A percentile compares a stretch with the other conserved stretches of the same genome.
These are phyloP conservation scores for Hormaphis cornu DNA, from an alignment of 1,140 invertebrate genomes.

Conservation along the genomic window DNA sequence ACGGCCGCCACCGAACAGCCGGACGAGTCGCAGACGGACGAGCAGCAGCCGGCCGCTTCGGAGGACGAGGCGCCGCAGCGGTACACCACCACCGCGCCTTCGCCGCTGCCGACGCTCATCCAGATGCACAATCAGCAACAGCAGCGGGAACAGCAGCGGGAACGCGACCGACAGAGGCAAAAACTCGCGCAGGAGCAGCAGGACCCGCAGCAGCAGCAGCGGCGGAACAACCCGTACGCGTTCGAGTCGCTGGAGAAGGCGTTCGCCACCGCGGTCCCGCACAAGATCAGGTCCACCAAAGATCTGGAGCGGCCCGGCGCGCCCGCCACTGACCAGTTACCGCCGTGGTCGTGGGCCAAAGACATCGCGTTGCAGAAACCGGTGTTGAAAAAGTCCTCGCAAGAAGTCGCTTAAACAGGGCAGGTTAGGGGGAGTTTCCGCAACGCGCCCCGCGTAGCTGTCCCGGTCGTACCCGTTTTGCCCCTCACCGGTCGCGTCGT, in stretches of 20 bases:
- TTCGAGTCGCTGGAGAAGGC: conserved; percentile 22
- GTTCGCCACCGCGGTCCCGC: conserved; percentile 1
- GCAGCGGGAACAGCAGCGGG: not conserved
- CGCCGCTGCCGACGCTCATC: not conserved
- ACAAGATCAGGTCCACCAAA: conserved; percentile 31
- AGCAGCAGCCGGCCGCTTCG: conserved; percentile 39
- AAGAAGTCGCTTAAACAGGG: conserved; percentile 19
- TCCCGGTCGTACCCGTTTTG: no score
- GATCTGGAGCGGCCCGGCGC: conserved; percentile 17
- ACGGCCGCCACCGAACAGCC: conserved; percentile 36
- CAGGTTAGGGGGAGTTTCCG: no score
- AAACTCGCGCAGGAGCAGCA: not conserved
- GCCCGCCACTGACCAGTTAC: conserved; percentile 6
- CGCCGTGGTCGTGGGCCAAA: conserved; percentile 39
- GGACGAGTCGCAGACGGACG: not conserved
- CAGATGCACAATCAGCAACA: conserved; percentile 9
- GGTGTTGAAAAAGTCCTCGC: conserved; percentile 36
- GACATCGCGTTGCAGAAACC: conserved; percentile 40
- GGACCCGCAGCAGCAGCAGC: conserved; percentile 42
- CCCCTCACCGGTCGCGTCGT: no score
- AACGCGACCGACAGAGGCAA: not conserved
- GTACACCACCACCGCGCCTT: not conserved
- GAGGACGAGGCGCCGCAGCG: not conserved
- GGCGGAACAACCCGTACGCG: conserved; percentile 41
- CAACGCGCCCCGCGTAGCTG: not conserved